A percentile compares a stretch with the other conserved stretches of the same genome.
phyloP scores from a whole-genome alignment of 2,888 invertebrate genomes.

The Chromoteleia sp. region DNA sequence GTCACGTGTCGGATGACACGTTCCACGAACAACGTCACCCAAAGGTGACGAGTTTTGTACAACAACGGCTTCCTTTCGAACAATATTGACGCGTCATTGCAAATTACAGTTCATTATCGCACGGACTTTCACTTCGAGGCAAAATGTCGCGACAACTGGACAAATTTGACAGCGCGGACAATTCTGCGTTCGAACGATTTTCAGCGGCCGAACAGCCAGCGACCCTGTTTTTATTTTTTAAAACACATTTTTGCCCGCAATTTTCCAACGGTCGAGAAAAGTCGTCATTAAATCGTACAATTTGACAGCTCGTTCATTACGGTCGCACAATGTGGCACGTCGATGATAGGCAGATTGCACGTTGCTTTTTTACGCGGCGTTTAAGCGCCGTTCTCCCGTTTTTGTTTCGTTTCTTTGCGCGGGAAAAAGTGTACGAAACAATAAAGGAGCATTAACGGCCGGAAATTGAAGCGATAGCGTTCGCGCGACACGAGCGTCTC shows the following conservation, averaged over 20 bases:
- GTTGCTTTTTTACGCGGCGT: constrained; percentile 34
- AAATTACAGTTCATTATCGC: no score
- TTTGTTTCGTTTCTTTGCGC: constrained; percentile 4
- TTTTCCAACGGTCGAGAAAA: constrained; percentile 19
- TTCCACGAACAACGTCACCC: background rate
- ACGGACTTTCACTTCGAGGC: no score
- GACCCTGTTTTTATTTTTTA: no score
- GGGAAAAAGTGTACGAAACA: background rate
- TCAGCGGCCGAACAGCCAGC: no score
- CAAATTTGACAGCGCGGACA: no score
- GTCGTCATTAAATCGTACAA: constrained; percentile 31
- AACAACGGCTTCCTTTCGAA: no score
- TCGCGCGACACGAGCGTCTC: background rate
- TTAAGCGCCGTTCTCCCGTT: constrained; percentile 12
- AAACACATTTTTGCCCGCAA: background rate
- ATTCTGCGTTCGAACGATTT: no score
- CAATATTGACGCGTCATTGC: no score
- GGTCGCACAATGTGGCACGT: constrained; percentile 32
- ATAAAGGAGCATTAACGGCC: background rate
- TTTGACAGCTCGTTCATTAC: constrained; percentile 49
- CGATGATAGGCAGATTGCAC: constrained; percentile 48
- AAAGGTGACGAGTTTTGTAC: background rate
- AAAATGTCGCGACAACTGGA: no score
- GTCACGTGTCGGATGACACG: constrained; percentile 42
- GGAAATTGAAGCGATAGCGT: background rate